Evolutionary conservation across 2,113 vertebrate genomes (phyloP).

Genomic region (Sander vitreus): DNA sequence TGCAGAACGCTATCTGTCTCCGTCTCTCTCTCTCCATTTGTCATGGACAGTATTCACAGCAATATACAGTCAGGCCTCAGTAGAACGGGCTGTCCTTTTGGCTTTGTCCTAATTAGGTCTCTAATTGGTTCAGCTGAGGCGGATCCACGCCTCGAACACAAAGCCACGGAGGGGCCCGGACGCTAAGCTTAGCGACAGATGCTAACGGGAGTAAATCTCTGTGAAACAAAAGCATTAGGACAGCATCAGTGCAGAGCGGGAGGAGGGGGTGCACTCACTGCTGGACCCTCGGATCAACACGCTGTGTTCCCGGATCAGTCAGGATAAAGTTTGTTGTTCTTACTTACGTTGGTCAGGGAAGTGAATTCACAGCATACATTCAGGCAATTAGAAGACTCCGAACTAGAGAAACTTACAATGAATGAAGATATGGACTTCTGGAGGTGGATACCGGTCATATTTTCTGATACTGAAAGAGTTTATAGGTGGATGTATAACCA

Average conservation of each 20-base stretch:
- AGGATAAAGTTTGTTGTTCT: conserved; percentile 36
- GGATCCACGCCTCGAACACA: conserved; percentile 33
- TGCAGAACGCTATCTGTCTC: background rate
- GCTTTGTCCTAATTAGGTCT: conserved; percentile 55
- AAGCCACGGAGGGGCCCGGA: conserved; percentile 20
- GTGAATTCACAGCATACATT: conserved; percentile 14
- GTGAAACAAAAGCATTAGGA: conserved; percentile 53
- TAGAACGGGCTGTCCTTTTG: background rate
- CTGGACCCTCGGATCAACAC: conserved; percentile 15
- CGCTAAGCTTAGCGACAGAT: conserved; percentile 69
- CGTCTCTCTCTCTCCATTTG: background rate
- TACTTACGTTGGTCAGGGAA: conserved; percentile 37
- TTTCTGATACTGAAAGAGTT: background rate
- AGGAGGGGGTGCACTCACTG: background rate
- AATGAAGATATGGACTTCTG: background rate
- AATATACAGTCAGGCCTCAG: background rate
- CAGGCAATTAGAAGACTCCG: background rate
- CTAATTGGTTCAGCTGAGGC: conserved; percentile 50
- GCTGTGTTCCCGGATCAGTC: conserved; percentile 44
- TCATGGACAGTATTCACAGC: background rate
- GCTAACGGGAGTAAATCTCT: conserved; percentile 69
- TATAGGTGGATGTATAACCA: background rate
- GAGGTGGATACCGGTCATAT: background rate
- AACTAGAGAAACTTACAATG: background rate
- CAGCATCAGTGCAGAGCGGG: background rate